These are phyloP conservation scores for Parnassius apollo DNA, from an alignment of 2,888 invertebrate species.

Conservation along the genomic window DNA sequence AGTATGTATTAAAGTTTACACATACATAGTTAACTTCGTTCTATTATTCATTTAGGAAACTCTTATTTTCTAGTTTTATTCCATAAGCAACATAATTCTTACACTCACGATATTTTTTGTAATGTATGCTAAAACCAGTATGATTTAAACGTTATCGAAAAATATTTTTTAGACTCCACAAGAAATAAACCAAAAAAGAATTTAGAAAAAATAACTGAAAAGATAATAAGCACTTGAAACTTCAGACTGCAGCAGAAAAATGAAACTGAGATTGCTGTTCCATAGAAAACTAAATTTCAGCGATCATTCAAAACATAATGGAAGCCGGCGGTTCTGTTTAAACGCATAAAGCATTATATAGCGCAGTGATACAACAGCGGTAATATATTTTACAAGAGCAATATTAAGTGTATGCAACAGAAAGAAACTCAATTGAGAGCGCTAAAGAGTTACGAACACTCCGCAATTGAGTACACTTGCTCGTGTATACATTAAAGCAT, in stretches of 20 bases:
- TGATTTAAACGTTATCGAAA: background rate
- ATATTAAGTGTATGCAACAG: slow-evolving; percentile 20
- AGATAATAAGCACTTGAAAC: background rate
- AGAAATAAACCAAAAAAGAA: background rate
- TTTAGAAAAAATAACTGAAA: background rate
- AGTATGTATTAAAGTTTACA: too few relatives aligned
- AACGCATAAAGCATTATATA: slow-evolving; percentile 33
- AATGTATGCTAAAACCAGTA: too few relatives aligned
- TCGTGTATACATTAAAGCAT: slow-evolving; percentile 20
- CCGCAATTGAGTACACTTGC: slow-evolving; percentile 22
- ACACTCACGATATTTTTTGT: too few relatives aligned
- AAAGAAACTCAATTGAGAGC: slow-evolving; percentile 22
- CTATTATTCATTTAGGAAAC: too few relatives aligned
- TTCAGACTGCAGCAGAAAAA: too few relatives aligned
- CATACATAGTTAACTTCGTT: too few relatives aligned
- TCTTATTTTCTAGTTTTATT: too few relatives aligned
- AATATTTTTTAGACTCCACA: background rate
- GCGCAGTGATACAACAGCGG: slow-evolving; percentile 27
- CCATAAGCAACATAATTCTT: too few relatives aligned
- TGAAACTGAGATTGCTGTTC: too few relatives aligned
- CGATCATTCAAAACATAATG: slow-evolving; percentile 37
- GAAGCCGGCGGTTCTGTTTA: slow-evolving; percentile 30
- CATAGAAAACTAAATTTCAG: slow-evolving; percentile 27
- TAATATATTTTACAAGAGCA: slow-evolving; percentile 30
- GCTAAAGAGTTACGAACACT: slow-evolving; percentile 24